Conservation (phyloP, 1,140 invertebrate species). For the Rhysida immarginata region DNA sequence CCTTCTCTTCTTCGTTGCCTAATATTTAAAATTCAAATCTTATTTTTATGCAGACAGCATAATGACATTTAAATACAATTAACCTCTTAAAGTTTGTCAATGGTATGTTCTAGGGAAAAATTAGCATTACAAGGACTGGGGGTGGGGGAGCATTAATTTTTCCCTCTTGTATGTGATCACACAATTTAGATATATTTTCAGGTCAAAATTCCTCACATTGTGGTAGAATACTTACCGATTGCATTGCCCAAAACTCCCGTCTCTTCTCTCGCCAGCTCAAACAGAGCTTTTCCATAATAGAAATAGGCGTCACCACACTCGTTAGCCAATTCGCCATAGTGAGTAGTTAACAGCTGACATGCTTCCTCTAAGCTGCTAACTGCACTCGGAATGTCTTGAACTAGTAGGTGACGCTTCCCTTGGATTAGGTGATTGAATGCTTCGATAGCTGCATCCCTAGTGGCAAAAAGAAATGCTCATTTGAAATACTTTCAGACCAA, state of each 20-base stretch:
- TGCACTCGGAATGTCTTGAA: constrained; percentile 61
- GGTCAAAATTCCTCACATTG: no score
- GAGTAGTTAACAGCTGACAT: constrained; percentile 47
- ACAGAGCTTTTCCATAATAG: constrained; percentile 56
- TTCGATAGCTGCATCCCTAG: constrained; percentile 16
- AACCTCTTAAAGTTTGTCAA: no score
- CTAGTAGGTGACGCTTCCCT: constrained; percentile 57
- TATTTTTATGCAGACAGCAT: background rate
- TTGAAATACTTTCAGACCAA: no score
- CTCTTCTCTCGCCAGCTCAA: constrained; percentile 65
- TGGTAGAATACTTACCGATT: no score
- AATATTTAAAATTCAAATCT: background rate
- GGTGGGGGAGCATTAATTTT: no score
- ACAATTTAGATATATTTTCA: no score
- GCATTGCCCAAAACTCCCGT: constrained; percentile 58
- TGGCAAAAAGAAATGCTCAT: background rate
- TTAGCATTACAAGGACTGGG: no score
- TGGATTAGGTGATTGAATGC: constrained; percentile 40
- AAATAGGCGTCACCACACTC: constrained; percentile 72
- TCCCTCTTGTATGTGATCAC: no score
- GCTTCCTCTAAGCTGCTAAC: constrained; percentile 56
- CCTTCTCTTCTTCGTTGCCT: constrained; percentile 34
- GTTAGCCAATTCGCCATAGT: constrained; percentile 56
- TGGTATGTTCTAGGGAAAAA: no score
- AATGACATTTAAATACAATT: no score